Conservation (phyloP, 2,888 invertebrate genomes). For the Omphaloscelis lunosa region DNA sequence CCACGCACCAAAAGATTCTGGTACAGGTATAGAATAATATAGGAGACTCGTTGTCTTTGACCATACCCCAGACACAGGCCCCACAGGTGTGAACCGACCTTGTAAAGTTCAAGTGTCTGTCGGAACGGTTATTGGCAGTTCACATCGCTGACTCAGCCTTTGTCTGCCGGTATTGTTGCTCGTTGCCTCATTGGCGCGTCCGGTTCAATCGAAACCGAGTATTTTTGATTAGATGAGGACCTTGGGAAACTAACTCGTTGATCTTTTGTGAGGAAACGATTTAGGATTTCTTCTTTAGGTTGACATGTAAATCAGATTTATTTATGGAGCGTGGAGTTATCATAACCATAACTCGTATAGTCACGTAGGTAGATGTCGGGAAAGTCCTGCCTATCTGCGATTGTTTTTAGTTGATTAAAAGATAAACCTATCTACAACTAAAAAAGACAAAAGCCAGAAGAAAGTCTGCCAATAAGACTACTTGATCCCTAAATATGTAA, state of each 20-base stretch:
- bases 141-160: conserved; percentile 52
- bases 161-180: conserved; percentile 56
- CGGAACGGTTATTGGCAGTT: conserved; percentile 62
- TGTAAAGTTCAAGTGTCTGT: conserved; percentile 62
- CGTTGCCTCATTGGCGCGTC: conserved; percentile 51
- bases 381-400: neutral
- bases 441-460: too few relatives aligned
- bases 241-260: conserved; percentile 11
- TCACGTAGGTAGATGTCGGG: neutral
- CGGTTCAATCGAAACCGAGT: conserved; percentile 40
- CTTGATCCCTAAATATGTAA: neutral
- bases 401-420: neutral
- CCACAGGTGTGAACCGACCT: conserved; percentile 52
- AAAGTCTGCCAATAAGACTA: neutral
- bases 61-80: neutral
- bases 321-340: neutral
- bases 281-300: neutral
- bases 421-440: neutral
- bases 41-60: neutral
- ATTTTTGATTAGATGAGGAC: conserved; percentile 37
- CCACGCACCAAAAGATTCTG: too few relatives aligned
- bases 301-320: neutral
- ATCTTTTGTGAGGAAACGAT: conserved; percentile 21
- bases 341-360: neutral
- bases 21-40: neutral